Conservation (phyloP, 2,888 invertebrate genomes). For the Lochmaea capreae region DNA sequence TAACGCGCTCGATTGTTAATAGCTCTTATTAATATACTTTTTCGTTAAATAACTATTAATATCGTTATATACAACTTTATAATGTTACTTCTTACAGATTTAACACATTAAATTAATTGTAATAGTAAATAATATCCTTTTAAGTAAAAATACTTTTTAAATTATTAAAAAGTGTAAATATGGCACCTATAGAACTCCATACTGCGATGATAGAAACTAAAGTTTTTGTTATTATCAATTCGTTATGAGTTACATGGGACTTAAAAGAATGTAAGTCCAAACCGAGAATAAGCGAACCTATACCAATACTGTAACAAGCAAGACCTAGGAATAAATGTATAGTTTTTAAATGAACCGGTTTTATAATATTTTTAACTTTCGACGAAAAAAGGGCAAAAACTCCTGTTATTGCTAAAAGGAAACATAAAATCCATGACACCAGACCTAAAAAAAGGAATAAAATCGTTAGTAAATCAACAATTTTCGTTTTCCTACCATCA, state of each 20-base stretch:
- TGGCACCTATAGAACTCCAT: conserved; percentile 45
- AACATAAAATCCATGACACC: conserved; percentile 50
- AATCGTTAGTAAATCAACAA: not conserved
- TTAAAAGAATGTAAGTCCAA: conserved; percentile 30
- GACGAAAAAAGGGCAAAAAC: conserved; percentile 45
- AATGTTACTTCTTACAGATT: no score
- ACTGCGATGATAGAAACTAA: conserved; percentile 41
- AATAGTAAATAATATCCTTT: not conserved
- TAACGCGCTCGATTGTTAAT: no score
- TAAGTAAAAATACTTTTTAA: conserved; percentile 12
- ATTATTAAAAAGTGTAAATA: conserved; percentile 44
- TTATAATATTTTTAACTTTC: conserved; percentile 39
- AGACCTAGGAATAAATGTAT: conserved; percentile 51
- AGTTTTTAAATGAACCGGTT: conserved; percentile 50
- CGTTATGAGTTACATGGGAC: conserved; percentile 27
- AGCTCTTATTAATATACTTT: no score
- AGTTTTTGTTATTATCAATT: conserved; percentile 29
- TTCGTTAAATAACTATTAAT: no score
- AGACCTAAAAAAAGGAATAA: conserved; percentile 44
- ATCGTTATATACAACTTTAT: no score
- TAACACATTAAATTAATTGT: no score
- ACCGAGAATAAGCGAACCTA: conserved; percentile 46
- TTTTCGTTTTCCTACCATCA: no score
- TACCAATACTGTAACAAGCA: conserved; percentile 48
- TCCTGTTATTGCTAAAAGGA: conserved; percentile 48